Percentiles rank a stretch among this genome's conserved stretches.
Conservation (phyloP, 2,113 vertebrate genomes). For the Corythornis vintsioides region DNA sequence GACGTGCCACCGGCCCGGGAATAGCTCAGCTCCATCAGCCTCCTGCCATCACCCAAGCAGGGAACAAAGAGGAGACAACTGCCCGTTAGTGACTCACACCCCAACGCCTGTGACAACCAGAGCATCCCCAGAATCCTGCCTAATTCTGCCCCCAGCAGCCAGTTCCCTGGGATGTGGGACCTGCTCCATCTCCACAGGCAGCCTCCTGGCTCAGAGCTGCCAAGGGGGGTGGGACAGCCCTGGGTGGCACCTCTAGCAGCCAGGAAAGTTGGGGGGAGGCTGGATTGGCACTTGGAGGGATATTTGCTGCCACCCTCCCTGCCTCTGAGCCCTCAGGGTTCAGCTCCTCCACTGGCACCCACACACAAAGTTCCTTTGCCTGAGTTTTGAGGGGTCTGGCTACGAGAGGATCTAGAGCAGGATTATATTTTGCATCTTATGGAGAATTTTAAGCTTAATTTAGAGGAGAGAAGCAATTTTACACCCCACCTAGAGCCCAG, state of each 20-base stretch:
- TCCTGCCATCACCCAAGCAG: neutral
- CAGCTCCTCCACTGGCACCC: no score
- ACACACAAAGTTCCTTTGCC: neutral
- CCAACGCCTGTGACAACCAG: neutral
- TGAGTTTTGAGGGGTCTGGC: neutral
- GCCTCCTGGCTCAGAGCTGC: neutral
- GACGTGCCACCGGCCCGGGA: neutral
- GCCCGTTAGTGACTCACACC: fast-evolving
- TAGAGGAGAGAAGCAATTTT: neutral
- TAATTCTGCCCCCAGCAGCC: neutral
- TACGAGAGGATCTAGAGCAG: neutral
- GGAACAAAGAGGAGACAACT: fast-evolving
- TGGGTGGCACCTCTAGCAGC: neutral
- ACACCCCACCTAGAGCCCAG: neutral
- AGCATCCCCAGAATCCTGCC: neutral
- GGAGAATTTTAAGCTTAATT: neutral
- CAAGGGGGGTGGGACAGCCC: fast-evolving
- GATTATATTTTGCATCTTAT: neutral
- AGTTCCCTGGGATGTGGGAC: fast-evolving
- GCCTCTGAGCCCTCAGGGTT: neutral
- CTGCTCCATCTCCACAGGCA: no score
- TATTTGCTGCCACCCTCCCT: neutral
- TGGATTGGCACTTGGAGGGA: fast-evolving
- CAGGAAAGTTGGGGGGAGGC: neutral
- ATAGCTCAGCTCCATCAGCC: neutral